Base-by-base conservation (phyloP, 2,888 invertebrate species). In the Drosophila prolongata region DNA sequence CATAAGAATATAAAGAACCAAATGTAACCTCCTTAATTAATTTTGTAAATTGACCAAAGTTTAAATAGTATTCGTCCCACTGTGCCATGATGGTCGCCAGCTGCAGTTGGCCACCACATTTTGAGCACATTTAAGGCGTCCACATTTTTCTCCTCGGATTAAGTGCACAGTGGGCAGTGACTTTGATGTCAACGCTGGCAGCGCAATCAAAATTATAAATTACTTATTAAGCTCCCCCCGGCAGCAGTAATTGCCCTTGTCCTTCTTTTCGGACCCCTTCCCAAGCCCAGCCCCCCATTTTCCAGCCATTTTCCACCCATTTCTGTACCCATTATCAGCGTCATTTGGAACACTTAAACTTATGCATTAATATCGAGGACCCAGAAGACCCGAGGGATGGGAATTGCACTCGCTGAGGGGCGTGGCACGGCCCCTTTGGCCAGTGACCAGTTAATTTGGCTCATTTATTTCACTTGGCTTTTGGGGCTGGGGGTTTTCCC, bases 311-410 rank as follows among this genome's bases (percentile, higher is more conserved):
- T 4, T 38, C 38, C 16, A 4, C 8, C 43, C 58, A 50, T 56
- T 54, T 65, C 50, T 67, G 75, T 49, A 68, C 78, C 77, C 87
- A 86, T 83, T 86, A 83, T 80, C 81, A 83, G 76, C 84, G 84
- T 83, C 82, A 83, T 83, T 83, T 83, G 87, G 80, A 80, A 72
- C 87, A 83, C 82, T 83, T 83, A 79, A 80, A 83, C 80, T 83
- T 65, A 77, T 79, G 86, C 84, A 83, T 86, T 83, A 83, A 86
- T 80, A 74, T 79, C 72, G 77, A 40, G 19, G 55, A 1, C 24
- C 8, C 38, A 3, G 16, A 3, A 16, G 47, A 13, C 44, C 19
- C 19, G 6, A 10, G 16, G 11, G 37, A 6, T 2, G 11, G 38
- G 13, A 27, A 46, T 38, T 65, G 65, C 64, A 34, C 34, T 50